Base-by-base conservation (phyloP, 1,140 invertebrate genomes). In the Anoplolepis gracilipes region DNA sequence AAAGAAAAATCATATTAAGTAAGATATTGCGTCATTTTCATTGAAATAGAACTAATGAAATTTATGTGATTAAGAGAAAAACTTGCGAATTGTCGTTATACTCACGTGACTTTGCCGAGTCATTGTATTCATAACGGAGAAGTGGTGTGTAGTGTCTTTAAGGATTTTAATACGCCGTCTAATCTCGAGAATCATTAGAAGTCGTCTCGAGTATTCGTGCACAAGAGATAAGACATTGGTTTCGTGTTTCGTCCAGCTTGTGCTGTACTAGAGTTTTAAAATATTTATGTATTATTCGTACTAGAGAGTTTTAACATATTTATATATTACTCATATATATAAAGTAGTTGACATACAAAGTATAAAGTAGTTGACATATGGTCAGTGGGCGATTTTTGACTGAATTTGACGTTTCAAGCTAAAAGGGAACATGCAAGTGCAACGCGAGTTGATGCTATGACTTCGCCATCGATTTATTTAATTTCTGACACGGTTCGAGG, bases 81-180 rank as follows among this genome's bases (percentile, higher is more conserved):
- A 46, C 36, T 72, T n/a, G 19, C 22, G n/a, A 46, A 42, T 13
- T 57, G 57, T 73, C 39, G 67, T 73, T 10, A 57, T 42, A 72
- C 25, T 70, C 78, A 46, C 53, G 67, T 72, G 33, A 73, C 78
- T 33, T 42, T 28, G 42, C n/a, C 42, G 62, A 79, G 76, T 49
- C 76, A 70, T n/a, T n/a, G n/a, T 46, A 62, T 64, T 70, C 25
- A n/a, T 72, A 19, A 59, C 10, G 28, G 46, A 39, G 13, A 57
- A 53, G 78, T 33, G 49, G 49, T 30, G 78, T 30, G 78, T 73
- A 46, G 67, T 42, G 28, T 82, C 67, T 61, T 33, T 22, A 67
- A 57, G 11, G 62, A 69, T 16, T n/a, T 81, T 42, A 25, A 81
- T 49, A 33, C 53, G 36, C 19, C 19, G n/a, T 4, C 19, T 57